Conservation (phyloP, 1,140 invertebrate species). For the Ectropis grisescens region DNA sequence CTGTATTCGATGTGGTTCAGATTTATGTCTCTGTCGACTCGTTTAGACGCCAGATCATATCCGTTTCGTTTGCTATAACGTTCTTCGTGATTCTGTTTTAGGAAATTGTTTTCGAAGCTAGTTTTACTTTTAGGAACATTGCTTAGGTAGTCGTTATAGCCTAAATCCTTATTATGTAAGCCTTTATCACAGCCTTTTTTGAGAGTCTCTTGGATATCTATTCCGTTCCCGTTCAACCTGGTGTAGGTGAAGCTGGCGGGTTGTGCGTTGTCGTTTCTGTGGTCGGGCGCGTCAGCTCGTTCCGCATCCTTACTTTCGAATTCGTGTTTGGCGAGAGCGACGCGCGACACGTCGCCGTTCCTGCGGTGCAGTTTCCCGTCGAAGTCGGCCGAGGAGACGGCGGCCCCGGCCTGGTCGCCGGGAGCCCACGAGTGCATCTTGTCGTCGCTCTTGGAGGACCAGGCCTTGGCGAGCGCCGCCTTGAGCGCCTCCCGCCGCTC, state of each 20-base stretch:
- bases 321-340: slow-evolving; percentile 52
- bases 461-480: slow-evolving; percentile 65
- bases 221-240: slow-evolving; percentile 45
- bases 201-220: slow-evolving; percentile 56
- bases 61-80: slow-evolving; percentile 56
- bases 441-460: slow-evolving; percentile 66
- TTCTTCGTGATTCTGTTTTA: slow-evolving; percentile 55
- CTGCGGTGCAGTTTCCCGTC: slow-evolving; percentile 34
- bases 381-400: slow-evolving; percentile 47
- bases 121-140: slow-evolving; percentile 68
- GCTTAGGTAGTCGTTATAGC: slow-evolving; percentile 55
- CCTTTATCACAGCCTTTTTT: slow-evolving; percentile 66
- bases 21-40: slow-evolving; percentile 51
- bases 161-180: slow-evolving; percentile 58
- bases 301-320: slow-evolving; percentile 53
- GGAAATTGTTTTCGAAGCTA: slow-evolving; percentile 65
- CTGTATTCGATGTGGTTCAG: slow-evolving; percentile 54
- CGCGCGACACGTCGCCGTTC: slow-evolving; percentile 40
- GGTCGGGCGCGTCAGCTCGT: slow-evolving; percentile 29
- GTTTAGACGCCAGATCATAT: slow-evolving; percentile 43
- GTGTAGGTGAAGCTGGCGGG: slow-evolving; percentile 42
- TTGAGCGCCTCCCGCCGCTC: slow-evolving; percentile 62
- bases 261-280: slow-evolving; percentile 36
- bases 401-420: slow-evolving; percentile 44
- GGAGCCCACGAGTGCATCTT: slow-evolving; percentile 61